Conservation (phyloP, 1,140 invertebrate species). For the Zaprionus vittiger region DNA sequence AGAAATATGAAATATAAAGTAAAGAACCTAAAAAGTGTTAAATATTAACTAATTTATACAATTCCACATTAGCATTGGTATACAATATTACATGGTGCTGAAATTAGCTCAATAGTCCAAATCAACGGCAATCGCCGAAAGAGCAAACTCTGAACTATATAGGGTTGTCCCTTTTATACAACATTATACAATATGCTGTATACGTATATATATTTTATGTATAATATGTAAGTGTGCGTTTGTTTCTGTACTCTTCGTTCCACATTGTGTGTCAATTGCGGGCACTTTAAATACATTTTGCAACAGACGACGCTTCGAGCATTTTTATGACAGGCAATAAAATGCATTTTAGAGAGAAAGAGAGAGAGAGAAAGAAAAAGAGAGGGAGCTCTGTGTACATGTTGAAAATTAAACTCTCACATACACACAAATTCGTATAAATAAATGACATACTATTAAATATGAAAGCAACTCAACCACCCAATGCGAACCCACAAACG, state of each 20-base stretch:
- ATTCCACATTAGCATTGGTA: no score
- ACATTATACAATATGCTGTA: background rate
- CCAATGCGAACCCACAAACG: background rate
- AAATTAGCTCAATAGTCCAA: background rate
- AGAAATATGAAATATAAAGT: no score
- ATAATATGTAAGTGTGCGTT: background rate
- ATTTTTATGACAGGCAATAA: slow-evolving; percentile 26
- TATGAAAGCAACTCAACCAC: background rate
- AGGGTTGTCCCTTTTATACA: background rate
- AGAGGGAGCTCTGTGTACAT: slow-evolving; percentile 5
- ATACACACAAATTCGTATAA: slow-evolving; percentile 14
- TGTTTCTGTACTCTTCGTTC: background rate
- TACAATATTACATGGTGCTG: no score
- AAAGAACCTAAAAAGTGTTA: no score
- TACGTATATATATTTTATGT: background rate
- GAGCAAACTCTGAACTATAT: background rate
- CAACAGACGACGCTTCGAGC: slow-evolving; percentile 23
- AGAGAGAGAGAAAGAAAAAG: background rate
- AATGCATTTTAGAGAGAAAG: slow-evolving; percentile 28
- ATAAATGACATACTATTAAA: slow-evolving; percentile 39
- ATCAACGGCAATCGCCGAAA: background rate
- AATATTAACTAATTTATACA: no score
- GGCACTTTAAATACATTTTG: slow-evolving; percentile 39
- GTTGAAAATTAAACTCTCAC: slow-evolving; percentile 22
- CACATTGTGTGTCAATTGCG: slow-evolving; percentile 26